Evolutionary conservation across 2,888 invertebrate species (phyloP).

Genomic region (Chironomus riparius): DNA sequence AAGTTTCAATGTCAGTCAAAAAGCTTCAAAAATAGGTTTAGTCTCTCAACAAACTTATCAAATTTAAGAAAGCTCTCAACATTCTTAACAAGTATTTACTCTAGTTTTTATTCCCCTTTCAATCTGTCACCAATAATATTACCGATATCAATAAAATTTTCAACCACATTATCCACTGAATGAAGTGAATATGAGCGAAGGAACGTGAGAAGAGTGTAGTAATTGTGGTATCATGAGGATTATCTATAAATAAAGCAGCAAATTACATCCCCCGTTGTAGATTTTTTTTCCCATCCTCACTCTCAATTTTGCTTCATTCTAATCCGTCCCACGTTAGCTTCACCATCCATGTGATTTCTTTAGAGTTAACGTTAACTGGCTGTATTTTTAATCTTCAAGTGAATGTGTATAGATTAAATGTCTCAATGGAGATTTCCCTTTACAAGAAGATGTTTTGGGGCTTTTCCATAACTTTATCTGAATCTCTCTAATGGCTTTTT

Average conservation of each 20-base stretch:
- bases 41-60: too few relatives aligned
- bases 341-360: too few relatives aligned
- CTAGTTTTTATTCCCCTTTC: neutral
- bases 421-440: neutral
- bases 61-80: too few relatives aligned
- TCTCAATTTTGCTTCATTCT: neutral
- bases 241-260: neutral
- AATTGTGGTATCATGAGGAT: neutral
- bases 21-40: too few relatives aligned
- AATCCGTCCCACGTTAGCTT: too few relatives aligned
- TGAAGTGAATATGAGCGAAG: neutral
- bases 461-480: neutral
- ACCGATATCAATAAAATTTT: too few relatives aligned
- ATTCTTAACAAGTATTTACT: too few relatives aligned
- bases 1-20: too few relatives aligned
- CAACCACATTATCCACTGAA: neutral
- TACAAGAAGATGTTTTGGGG: neutral
- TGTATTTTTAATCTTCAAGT: neutral
- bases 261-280: neutral
- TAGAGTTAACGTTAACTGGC: neutral
- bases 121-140: neutral
- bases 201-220: neutral
- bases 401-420: neutral
- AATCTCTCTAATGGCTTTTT: conserved; percentile 4
- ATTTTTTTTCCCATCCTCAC: neutral